Percentiles rank a stretch among this genome's conserved stretches.
phyloP scores from a whole-genome alignment of 2,888 invertebrate genomes.

The Cataglyphis livida region DNA sequence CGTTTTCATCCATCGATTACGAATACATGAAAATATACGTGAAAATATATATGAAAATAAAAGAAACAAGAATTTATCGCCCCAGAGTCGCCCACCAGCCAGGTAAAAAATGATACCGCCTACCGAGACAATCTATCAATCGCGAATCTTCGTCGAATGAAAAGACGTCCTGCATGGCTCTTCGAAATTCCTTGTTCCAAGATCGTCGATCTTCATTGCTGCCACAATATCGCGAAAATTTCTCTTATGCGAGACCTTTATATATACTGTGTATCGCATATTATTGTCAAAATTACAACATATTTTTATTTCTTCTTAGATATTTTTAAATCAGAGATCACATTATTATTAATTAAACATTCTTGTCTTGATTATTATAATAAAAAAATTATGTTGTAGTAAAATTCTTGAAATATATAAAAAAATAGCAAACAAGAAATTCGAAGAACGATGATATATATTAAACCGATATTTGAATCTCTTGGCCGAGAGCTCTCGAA shows the following conservation, averaged over 20 bases:
- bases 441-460: background rate
- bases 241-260: constrained; percentile 19
- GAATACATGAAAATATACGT: background rate
- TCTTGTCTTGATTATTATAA: background rate
- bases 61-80: constrained; percentile 45
- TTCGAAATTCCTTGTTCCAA: constrained; percentile 31
- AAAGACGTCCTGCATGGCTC: constrained; percentile 32
- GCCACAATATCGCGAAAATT: constrained; percentile 36
- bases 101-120: constrained; percentile 54
- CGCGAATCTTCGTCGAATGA: constrained; percentile 50
- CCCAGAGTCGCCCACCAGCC: constrained; percentile 28
- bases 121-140: constrained; percentile 51
- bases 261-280: background rate
- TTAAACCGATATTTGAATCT: constrained; percentile 36
- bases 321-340: background rate
- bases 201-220: constrained; percentile 52
- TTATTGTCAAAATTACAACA: background rate
- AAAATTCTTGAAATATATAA: background rate
- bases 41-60: constrained; percentile 11
- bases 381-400: background rate
- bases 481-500: constrained; percentile 22
- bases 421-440: background rate
- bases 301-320: background rate
- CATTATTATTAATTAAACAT: background rate
- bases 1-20: constrained; percentile 36